Evolutionary conservation across 23 tunicate genomes (phyloP), one percentile per base, ranked within the genome.

Genomic region (Styela plicata): DNA sequence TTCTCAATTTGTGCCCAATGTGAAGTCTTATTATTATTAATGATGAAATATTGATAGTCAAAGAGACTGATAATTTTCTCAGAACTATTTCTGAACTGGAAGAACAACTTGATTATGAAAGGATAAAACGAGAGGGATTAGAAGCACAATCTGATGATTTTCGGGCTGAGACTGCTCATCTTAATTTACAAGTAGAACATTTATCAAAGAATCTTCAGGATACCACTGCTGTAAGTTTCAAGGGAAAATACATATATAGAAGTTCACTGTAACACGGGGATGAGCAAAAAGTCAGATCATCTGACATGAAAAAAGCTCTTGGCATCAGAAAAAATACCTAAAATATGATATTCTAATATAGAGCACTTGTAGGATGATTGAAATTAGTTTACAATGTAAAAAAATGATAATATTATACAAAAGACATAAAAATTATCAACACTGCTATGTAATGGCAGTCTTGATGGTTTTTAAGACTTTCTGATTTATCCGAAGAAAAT

Each of bases 81-180:
- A 90, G 96, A 63, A 29, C 69, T 2, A 83, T 83, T 10, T 52
- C 57, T 20, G 90, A 91, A 74, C 67, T 91, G 61, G 90, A 91
- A 73, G 82, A 83, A 30, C 86, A 91, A 73, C 69, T 91, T 3
- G 90, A 83, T 24, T 91, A 83, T 34, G 97, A 91, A 74, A 71
- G 97, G 63, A 82, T 86, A 0, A 68, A 87, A 36, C 63, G 90
- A 32, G 97, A 91, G 52, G 71, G 79, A 24, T 71, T 91, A 44
- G 97, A 91, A 65, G 87, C 90, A 5, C 85, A 91, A 33, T 70
- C 89, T 62, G 97, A 91, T 64, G 97, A 91, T 18, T 91, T 82
- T 81, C 82, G 90, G 71, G 87, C 97, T 24, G 97, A 91, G 73
- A 91, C 82, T 34, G 82, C 90, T 53, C 90, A 91, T 52, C 87